phyloP scores from a whole-genome alignment of 1,140 invertebrate genomes.

The Leguminivora glycinivorella region DNA sequence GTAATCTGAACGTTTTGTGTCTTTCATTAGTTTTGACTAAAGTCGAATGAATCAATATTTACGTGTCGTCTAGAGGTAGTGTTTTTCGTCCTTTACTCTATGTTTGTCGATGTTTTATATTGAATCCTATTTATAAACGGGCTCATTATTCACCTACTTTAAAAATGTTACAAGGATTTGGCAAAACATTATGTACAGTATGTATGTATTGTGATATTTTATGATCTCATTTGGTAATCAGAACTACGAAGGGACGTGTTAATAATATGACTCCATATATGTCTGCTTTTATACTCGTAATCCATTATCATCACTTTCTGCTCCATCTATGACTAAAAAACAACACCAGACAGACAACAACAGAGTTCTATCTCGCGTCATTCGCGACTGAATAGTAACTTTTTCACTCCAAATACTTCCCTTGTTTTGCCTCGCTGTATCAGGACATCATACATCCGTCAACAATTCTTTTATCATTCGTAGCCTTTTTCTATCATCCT shows the following conservation, averaged over 20 bases:
- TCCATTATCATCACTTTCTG: background rate
- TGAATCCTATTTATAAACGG: background rate
- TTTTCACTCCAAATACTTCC: conserved; percentile 21
- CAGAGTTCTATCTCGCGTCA: background rate
- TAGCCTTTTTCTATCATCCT: background rate
- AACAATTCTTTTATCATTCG: background rate
- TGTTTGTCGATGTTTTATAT: background rate
- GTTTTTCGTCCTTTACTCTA: background rate
- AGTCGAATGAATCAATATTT: background rate
- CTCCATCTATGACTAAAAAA: background rate
- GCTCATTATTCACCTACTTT: too few species aligned
- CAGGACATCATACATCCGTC: background rate
- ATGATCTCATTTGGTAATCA: conserved; percentile 4
- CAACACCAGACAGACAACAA: background rate
- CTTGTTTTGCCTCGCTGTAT: conserved; percentile 9
- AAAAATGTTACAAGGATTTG: too few species aligned
- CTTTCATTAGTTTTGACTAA: background rate
- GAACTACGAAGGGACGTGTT: conserved; percentile 27
- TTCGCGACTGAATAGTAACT: conserved; percentile 10
- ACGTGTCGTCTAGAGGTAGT: conserved; percentile 11
- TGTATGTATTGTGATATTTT: too few species aligned
- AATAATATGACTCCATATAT: background rate
- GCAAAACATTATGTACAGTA: too few species aligned
- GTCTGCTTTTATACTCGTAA: background rate
- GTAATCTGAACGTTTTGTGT: background rate